phyloP scores from a whole-genome alignment of 2,797 vertebrate species.

The Gobio occitaniae region DNA sequence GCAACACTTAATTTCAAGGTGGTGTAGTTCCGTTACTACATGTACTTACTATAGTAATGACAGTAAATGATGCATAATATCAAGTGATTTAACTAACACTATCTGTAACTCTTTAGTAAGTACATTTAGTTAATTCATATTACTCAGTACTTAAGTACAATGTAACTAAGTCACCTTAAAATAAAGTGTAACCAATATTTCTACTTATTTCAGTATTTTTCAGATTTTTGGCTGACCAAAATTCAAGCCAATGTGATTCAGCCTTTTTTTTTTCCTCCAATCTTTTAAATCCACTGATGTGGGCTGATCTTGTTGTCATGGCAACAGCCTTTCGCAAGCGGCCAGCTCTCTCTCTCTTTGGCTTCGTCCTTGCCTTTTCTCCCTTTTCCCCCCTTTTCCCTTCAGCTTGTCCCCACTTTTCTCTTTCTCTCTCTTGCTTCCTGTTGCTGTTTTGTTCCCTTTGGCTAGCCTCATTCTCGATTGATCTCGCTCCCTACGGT shows the following conservation, averaged over 20 bases:
- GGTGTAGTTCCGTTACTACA: too few relatives aligned
- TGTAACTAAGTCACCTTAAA: neutral
- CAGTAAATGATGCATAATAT: neutral
- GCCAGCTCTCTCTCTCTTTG: conserved; percentile 6
- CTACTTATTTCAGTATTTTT: too few relatives aligned
- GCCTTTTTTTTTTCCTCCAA: neutral
- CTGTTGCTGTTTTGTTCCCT: conserved; percentile 36
- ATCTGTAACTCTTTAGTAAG: too few relatives aligned
- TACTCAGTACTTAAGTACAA: neutral
- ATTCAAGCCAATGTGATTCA: neutral
- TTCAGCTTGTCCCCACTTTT: conserved; percentile 33
- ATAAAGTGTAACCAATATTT: neutral
- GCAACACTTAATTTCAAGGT: too few relatives aligned
- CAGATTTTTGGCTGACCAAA: neutral
- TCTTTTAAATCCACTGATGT: conserved; percentile 41
- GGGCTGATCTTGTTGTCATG: conserved; percentile 57
- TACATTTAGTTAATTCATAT: neutral
- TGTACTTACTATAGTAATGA: neutral
- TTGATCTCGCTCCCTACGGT: conserved; percentile 45
- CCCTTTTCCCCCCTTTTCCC: conserved; percentile 17
- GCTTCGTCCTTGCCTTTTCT: conserved; percentile 33
- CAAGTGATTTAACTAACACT: neutral
- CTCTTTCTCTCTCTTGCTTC: conserved; percentile 9
- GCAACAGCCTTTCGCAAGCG: conserved; percentile 54
- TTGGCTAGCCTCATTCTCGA: neutral